Conservation (phyloP, 2,797 vertebrate species). For the Allobates femoralis region DNA sequence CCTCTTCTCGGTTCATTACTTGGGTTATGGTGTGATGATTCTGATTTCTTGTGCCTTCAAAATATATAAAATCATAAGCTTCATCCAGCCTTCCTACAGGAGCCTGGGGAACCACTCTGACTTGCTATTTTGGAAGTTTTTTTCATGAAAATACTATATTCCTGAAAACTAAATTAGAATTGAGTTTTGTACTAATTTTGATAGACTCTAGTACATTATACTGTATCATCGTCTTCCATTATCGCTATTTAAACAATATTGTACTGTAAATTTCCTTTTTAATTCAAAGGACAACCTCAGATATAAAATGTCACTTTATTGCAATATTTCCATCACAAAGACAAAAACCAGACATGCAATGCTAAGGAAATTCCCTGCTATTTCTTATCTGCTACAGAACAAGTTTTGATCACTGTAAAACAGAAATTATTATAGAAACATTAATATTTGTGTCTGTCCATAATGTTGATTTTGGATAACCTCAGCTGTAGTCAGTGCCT, state of each 20-base stretch:
- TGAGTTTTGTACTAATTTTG: too few species aligned
- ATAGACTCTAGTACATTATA: too few species aligned
- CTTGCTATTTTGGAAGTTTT: too few species aligned
- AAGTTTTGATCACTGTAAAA: conserved; percentile 30
- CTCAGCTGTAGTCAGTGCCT: neutral
- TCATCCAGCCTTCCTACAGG: too few species aligned
- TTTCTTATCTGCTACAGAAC: conserved; percentile 9
- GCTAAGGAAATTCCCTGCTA: conserved; percentile 4
- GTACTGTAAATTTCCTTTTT: neutral
- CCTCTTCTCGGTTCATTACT: too few species aligned
- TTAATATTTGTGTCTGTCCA: conserved; percentile 26
- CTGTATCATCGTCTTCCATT: too few species aligned
- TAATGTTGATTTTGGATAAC: conserved; percentile 22
- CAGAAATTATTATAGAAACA: neutral
- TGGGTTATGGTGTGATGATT: too few species aligned
- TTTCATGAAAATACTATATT: too few species aligned
- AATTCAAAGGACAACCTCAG: neutral
- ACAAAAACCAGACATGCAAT: neutral
- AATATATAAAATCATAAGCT: too few species aligned
- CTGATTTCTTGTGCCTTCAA: too few species aligned
- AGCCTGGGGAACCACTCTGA: too few species aligned
- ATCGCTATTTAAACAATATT: neutral
- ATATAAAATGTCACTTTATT: neutral
- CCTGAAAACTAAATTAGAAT: too few species aligned
- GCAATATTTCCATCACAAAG: neutral